A percentile compares a stretch with the other conserved stretches of the same genome.
Evolutionary conservation across 2,888 invertebrate species (phyloP).

Genomic region (Platypus cylindrus): DNA sequence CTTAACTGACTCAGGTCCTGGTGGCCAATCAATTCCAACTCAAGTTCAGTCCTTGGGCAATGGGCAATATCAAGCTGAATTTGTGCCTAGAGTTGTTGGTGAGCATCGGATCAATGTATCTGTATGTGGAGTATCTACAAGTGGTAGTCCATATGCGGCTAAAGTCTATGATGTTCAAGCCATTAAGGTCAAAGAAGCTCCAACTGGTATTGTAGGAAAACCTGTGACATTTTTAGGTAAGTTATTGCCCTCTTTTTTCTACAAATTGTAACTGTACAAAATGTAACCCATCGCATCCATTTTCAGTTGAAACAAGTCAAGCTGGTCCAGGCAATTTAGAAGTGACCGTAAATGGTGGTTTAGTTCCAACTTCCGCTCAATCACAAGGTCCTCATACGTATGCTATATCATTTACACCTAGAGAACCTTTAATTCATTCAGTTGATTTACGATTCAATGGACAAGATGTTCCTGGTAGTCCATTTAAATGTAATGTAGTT

Average conservation of each 20-base stretch:
- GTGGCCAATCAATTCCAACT: conserved; percentile 80
- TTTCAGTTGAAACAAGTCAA: conserved; percentile 86
- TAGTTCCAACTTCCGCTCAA: conserved; percentile 92
- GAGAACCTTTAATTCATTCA: conserved; percentile 80
- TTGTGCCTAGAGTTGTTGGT: conserved; percentile 81
- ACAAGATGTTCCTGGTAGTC: conserved; percentile 86
- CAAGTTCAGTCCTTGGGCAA: conserved; percentile 75
- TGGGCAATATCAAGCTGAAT: conserved; percentile 78
- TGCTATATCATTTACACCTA: conserved; percentile 92
- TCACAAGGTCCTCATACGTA: conserved; percentile 94
- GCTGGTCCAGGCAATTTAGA: conserved; percentile 98
- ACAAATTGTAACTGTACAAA: too few relatives aligned
- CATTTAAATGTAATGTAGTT: conserved; percentile 66
- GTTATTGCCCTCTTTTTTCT: conserved; percentile 17
- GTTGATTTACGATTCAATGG: conserved; percentile 94
- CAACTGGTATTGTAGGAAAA: conserved; percentile 76
- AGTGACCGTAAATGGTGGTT: conserved; percentile 94
- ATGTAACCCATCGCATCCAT: too few relatives aligned
- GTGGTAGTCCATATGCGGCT: conserved; percentile 87
- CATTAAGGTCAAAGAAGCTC: conserved; percentile 86
- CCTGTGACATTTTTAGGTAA: conserved; percentile 82
- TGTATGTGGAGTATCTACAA: conserved; percentile 68
- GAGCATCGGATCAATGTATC: conserved; percentile 83
- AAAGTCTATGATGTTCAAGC: conserved; percentile 92
- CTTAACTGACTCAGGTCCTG: conserved; percentile 56